Base-by-base conservation (phyloP, 2,113 vertebrate species). In the Sarotherodon lohbergeri region DNA sequence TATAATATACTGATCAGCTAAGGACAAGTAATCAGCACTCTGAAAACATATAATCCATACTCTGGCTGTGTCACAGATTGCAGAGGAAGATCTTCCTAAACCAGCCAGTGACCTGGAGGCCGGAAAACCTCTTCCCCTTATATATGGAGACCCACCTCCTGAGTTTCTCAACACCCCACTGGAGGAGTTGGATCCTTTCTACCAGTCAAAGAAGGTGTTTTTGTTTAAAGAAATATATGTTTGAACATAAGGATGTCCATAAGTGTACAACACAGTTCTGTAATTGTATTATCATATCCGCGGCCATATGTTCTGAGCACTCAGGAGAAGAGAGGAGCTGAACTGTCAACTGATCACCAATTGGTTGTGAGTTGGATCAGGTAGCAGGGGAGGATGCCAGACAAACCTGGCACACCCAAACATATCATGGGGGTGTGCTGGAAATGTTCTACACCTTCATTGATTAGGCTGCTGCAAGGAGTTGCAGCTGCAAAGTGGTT, bases 181-280 rank as follows among this genome's bases (percentile, higher is more conserved):
- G 76, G 94, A 95, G 48, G 95, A 95, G 4, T 83, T 95, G 86
- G 95, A 95, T 81, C 93, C 95, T 5, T 95, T 92, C 85, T 95
- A 95, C 85, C 90, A 92, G 87, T 93, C 94, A 86, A 82, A 94
- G 34, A 93, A 93, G 95, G 95, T 94, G 8, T 61, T 3, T 87
- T 16, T 55, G 2, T 46, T 48, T 76, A 29, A 76, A 48, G 22
- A 46, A 73, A 29, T 48, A 76, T 29, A 29, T 76, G 14, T 13
- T 39, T 8, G 61, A 66, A 66, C 61, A 68, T 68, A 68, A 39
- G 34, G 4, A 66, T 66, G 61, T 39, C 19, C 34, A n/a, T 66
- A n/a, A 66, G 19, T 39, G 61, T 39, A 5, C 34, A 66, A 39
- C 17, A n/a, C 34, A 66, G n/a, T 66, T 39, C 34, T 39, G 34